phyloP scores from a whole-genome alignment of 2,888 invertebrate genomes.

The Leptinotarsa haldemani region DNA sequence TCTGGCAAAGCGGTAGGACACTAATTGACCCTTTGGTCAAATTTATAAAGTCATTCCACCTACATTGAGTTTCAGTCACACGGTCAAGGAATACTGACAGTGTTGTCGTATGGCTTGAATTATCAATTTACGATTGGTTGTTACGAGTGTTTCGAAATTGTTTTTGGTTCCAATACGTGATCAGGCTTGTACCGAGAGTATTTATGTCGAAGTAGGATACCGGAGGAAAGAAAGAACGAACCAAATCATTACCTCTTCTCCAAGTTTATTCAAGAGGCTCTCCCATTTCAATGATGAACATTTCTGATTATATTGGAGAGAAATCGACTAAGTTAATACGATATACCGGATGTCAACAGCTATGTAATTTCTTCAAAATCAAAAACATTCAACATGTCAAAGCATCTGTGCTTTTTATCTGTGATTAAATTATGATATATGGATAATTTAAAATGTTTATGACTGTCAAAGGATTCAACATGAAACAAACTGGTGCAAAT shows the following conservation, averaged over 20 bases:
- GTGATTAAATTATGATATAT: too few species aligned
- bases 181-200: neutral
- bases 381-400: too few species aligned
- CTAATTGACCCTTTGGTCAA: conserved; percentile 47
- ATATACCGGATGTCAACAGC: too few species aligned
- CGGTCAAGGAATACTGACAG: conserved; percentile 26
- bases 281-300: too few species aligned
- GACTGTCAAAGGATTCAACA: too few species aligned
- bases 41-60: conserved; percentile 43
- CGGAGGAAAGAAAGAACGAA: neutral
- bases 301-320: too few species aligned
- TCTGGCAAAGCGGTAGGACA: conserved; percentile 43
- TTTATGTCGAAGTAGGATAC: neutral
- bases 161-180: neutral
- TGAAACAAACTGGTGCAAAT: too few species aligned
- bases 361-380: too few species aligned
- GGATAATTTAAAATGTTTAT: too few species aligned
- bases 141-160: neutral
- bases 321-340: too few species aligned
- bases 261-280: too few species aligned
- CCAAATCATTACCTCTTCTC: neutral
- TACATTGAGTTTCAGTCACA: conserved; percentile 32
- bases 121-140: conserved; percentile 8
- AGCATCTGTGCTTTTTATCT: too few species aligned
- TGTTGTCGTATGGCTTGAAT: conserved; percentile 20